Conservation (phyloP, 53 echinoderm and acorn worm species). For the Zoroaster sp. region DNA sequence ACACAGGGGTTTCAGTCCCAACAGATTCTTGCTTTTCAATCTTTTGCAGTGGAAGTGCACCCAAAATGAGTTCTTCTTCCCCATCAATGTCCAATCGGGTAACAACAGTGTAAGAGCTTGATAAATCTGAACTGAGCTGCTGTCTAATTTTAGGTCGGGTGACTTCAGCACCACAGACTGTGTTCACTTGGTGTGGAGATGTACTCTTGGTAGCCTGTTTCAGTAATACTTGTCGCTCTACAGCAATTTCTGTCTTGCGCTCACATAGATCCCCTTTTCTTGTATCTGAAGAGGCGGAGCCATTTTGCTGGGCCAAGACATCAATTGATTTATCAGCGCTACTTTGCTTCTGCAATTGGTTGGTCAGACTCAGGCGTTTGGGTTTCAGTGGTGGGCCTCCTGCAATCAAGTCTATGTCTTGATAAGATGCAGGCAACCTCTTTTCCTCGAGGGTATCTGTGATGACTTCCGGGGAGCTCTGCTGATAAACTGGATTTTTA, state of each 20-base stretch:
- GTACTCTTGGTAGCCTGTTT: constrained; percentile 36
- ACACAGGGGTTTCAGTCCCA: neutral
- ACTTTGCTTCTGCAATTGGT: constrained; percentile 52
- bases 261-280: neutral
- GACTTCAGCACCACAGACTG: neutral
- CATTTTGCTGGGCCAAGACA: neutral
- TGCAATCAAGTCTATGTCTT: neutral
- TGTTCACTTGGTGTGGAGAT: neutral
- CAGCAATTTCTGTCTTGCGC: constrained; percentile 51
- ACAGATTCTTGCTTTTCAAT: neutral
- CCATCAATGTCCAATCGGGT: constrained; percentile 54
- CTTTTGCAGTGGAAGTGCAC: constrained; percentile 50
- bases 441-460: neutral
- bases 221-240: constrained; percentile 46
- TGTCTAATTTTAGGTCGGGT: neutral
- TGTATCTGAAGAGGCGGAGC: neutral
- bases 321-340: neutral
- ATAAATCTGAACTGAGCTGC: neutral
- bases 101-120: constrained; percentile 28
- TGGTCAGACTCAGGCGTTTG: constrained; percentile 49
- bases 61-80: constrained; percentile 70
- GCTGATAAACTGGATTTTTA: neutral
- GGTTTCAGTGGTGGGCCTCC: constrained; percentile 37
- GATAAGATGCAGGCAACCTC: neutral
- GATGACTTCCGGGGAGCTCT: constrained; percentile 16